Base-by-base conservation (phyloP, 2,113 vertebrate genomes). In the Paradoxurus hermaphroditus region DNA sequence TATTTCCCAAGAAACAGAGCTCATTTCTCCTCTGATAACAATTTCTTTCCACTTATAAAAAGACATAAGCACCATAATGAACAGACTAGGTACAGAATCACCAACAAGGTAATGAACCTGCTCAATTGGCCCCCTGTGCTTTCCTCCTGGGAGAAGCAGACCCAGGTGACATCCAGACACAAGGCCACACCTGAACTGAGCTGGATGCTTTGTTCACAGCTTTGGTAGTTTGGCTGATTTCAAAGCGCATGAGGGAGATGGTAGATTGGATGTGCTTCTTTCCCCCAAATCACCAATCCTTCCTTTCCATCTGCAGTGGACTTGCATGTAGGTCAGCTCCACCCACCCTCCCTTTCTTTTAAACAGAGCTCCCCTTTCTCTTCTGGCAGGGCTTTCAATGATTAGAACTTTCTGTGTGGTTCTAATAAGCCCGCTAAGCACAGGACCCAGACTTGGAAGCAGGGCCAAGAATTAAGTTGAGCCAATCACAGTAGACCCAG, bases 1-100 rank as follows among this genome's bases (percentile, higher is more conserved):
- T 59, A 68, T 85, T 97, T 83, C 95, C 97, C 72, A 77, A 93
- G 75, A 92, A 98, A 62, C 16, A 92, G 15, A 41, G 1, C 85
- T 96, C 44, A 8, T 23, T 97, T 97, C 75, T 96, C 36, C 41
- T 85, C 78, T 19, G 79, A 83, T 96, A 82, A 88, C 53, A 87
- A 18, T 90, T 96, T 97, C 89, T 97, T 34, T 78, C 7, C 3
- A 88, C 86, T 95, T 78, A n/a, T 31, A 70, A 87, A 68, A 79
- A 56, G 91, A 81, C 41, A 39, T 78, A 95, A 75, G 65, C 25
- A 2, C 3, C 56, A 65, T 86, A 90, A 92, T 4, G 44, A 97
- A 67, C 51, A 56, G 68, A 56, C 56, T 81, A 81, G 36, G 6
- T 7, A 25, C 2, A 49, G 41, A 95, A 70, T 90, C 85, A 82